These are phyloP conservation scores for Dicyrtomina minuta DNA, from an alignment of 2,888 invertebrate species.

Conservation along the genomic window DNA sequence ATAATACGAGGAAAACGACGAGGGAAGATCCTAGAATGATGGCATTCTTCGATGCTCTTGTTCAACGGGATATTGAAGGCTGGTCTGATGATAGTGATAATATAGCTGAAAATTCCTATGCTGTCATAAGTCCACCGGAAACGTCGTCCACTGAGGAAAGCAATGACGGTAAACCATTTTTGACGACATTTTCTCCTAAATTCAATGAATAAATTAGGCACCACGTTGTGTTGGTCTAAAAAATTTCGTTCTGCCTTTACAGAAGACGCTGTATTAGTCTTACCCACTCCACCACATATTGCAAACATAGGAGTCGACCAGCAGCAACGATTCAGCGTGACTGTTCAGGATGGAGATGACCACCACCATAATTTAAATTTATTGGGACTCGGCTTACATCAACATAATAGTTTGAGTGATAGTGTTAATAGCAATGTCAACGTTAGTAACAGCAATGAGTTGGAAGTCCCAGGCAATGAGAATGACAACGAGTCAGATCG, in stretches of 20 bases:
- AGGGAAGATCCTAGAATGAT: constrained; percentile 92
- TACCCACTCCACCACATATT: background rate
- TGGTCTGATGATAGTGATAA: constrained; percentile 58
- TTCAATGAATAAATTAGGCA: no score
- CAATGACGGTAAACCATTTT: background rate
- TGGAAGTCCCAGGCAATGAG: background rate
- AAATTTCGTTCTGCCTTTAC: background rate
- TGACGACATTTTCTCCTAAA: no score
- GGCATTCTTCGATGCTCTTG: constrained; percentile 83
- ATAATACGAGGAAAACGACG: constrained; percentile 83
- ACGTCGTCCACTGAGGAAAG: constrained; percentile 23
- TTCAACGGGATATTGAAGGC: constrained; percentile 85
- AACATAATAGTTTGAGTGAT: background rate
- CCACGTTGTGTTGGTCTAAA: no score
- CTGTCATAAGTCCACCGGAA: constrained; percentile 12
- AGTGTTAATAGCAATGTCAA: no score
- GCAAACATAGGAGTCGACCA: no score
- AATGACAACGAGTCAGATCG: constrained; percentile 15
- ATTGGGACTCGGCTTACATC: background rate
- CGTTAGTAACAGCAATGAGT: background rate
- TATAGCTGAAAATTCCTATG: constrained; percentile 21
- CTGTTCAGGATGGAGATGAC: background rate
- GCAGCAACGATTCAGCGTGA: no score
- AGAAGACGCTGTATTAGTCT: constrained; percentile 6
- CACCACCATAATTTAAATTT: background rate